Percentiles rank a stretch among this genome's conserved stretches.
Conservation (phyloP, 1,140 invertebrate genomes). For the silkworm (Bombyx mori) region ASM3026992v2 NC_085114.1:10925001-10925500, state of each 20-base stretch:
- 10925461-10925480: too few species aligned
- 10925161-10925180: conserved; percentile 44
- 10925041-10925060: conserved; percentile 43
- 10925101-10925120: conserved; percentile 45
- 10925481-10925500: too few species aligned
- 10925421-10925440: too few species aligned
- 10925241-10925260: too few species aligned
- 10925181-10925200: conserved; percentile 34
- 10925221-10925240: conserved; percentile 29
- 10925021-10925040: conserved; percentile 35
- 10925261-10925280: conserved; percentile 27
- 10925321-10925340: conserved; percentile 27
- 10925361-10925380: conserved; percentile 11
- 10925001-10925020: conserved; percentile 36
- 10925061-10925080: conserved; percentile 42
- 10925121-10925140: conserved; percentile 34
- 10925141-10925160: too few species aligned
- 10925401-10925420: too few species aligned
- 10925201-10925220: conserved; percentile 29
- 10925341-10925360: conserved; percentile 31
- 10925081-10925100: too few species aligned
- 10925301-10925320: conserved; percentile 27
- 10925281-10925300: conserved; percentile 27
- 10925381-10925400: too few species aligned
- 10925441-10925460: too few species aligned